Evolutionary conservation across 2,113 vertebrate genomes (phyloP).

Genomic region (Suncus etruscus): DNA sequence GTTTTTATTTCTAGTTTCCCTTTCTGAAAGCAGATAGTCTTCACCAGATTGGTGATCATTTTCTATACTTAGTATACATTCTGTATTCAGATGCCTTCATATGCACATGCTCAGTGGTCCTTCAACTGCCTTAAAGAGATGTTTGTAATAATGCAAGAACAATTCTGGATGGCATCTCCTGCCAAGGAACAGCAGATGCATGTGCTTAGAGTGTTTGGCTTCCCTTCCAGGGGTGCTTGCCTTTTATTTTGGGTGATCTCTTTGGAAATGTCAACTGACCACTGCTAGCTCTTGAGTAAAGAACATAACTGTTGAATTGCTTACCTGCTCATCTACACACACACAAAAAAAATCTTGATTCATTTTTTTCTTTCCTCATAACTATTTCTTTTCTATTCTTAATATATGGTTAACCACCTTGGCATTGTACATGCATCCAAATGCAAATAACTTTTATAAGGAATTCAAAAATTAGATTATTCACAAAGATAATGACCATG

Average conservation of each 20-base stretch:
- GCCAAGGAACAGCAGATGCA: fast-evolving
- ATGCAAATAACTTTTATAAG: too few relatives aligned
- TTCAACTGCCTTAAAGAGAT: fast-evolving
- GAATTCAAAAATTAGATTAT: too few relatives aligned
- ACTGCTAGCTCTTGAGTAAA: background rate
- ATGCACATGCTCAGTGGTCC: fast-evolving
- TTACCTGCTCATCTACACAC: background rate
- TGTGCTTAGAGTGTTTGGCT: background rate
- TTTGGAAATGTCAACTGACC: background rate
- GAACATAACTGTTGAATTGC: background rate
- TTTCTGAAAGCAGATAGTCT: background rate
- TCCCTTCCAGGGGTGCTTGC: fast-evolving
- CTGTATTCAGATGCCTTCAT: fast-evolving
- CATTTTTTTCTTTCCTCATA: background rate
- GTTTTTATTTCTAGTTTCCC: fast-evolving
- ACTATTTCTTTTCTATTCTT: background rate
- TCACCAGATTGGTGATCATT: fast-evolving
- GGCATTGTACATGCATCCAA: background rate
- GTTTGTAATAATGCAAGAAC: fast-evolving
- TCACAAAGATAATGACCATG: background rate
- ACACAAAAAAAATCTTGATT: background rate
- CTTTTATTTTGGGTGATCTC: background rate
- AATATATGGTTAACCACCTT: background rate
- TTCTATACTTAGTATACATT: fast-evolving
- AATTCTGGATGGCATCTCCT: fast-evolving